phyloP scores from a whole-genome alignment of 2,888 invertebrate genomes.

The Mesochorus sp. region DNA sequence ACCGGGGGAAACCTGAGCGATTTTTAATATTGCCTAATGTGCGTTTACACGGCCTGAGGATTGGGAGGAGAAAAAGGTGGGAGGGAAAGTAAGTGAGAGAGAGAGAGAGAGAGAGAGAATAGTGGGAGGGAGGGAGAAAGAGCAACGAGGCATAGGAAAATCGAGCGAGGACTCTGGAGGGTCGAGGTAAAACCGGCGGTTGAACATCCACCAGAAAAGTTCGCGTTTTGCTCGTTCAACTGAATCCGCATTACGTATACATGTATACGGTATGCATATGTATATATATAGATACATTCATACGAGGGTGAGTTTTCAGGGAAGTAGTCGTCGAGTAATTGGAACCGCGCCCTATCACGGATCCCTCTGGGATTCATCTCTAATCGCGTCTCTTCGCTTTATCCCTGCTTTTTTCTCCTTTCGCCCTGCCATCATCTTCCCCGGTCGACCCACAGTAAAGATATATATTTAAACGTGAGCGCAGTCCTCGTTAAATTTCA shows the following conservation, averaged over 20 bases:
- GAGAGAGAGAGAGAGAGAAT: not conserved
- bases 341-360: constrained; percentile 60
- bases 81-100: not conserved
- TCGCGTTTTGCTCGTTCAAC: constrained; percentile 60
- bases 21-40: constrained; percentile 65
- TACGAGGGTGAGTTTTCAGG: constrained; percentile 36
- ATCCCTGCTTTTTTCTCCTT: constrained; percentile 28
- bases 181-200: constrained; percentile 40
- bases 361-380: constrained; percentile 64
- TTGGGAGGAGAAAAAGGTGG: constrained; percentile 8
- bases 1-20: constrained; percentile 53
- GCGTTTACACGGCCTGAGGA: constrained; percentile 54
- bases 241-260: not conserved
- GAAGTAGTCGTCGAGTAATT: constrained; percentile 68
- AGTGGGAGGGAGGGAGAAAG: constrained; percentile 3
- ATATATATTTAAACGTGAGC: not conserved
- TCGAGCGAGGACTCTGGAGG: constrained; percentile 44
- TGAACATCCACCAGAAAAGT: constrained; percentile 60
- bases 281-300: constrained; percentile 5
- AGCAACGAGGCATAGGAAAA: constrained; percentile 36
- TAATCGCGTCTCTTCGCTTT: constrained; percentile 66
- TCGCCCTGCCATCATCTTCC: constrained; percentile 44
- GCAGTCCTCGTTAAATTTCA: constrained; percentile 68
- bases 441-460: not conserved
- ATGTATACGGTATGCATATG: not conserved